Percentiles rank a stretch among this genome's conserved stretches.
phyloP scores from a whole-genome alignment of 2,797 vertebrate genomes.

The Salarias fasciatus region DNA sequence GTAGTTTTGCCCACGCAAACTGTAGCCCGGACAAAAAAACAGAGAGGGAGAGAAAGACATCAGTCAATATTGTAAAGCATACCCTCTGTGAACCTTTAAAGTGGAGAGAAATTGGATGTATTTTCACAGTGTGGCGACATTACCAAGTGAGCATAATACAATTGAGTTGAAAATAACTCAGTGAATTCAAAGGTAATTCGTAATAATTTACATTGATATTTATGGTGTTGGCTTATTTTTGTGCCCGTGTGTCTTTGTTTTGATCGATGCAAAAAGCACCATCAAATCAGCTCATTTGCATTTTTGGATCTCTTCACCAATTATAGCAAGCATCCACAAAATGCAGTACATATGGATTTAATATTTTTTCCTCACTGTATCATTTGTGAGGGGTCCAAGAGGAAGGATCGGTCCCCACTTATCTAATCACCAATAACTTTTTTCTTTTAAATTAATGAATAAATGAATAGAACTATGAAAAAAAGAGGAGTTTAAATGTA shows the following conservation, averaged over 20 bases:
- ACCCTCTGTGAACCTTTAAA: slow-evolving; percentile 45
- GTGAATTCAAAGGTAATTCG: slow-evolving; percentile 16
- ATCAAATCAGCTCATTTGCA: not conserved
- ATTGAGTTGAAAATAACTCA: slow-evolving; percentile 10
- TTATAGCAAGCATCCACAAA: not conserved
- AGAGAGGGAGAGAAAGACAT: slow-evolving; percentile 22
- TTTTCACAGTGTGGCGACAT: slow-evolving; percentile 9
- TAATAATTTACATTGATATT: not conserved
- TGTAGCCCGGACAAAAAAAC: slow-evolving; percentile 14
- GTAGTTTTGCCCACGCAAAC: slow-evolving; percentile 42
- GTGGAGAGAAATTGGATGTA: slow-evolving; percentile 35
- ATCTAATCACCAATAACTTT: no score
- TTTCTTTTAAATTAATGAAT: no score
- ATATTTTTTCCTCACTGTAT: no score
- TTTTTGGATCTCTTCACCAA: not conserved
- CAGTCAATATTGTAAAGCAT: slow-evolving; percentile 42
- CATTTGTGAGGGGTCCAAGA: no score
- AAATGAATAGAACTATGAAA: no score
- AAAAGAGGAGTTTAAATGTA: no score
- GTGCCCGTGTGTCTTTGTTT: not conserved
- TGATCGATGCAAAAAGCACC: not conserved
- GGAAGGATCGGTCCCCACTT: no score
- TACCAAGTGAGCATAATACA: slow-evolving; percentile 9
- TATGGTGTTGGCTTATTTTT: not conserved
- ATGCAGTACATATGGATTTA: not conserved